Evolutionary conservation across 2,888 invertebrate species (phyloP), one percentile per base, ranked within the genome.

Genomic region (Phaedon cochleariae): DNA sequence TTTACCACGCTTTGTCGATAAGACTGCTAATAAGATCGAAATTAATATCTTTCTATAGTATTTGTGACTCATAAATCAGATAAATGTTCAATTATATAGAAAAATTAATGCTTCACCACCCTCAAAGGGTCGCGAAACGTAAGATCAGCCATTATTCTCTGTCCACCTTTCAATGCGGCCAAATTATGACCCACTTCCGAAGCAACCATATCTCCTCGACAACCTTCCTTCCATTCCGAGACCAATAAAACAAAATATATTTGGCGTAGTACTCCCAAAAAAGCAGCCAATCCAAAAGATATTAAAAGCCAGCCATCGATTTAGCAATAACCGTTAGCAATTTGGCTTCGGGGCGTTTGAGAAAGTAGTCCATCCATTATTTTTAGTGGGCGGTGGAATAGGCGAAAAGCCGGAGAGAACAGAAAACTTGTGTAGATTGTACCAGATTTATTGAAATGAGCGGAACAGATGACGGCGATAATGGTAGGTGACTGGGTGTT

Each of bases 381-480:
- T 68, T 70, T 70, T 68, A 68, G 68, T 70, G 53, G 65, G 70
- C 62, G 55, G 26, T 46, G 48, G 59, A 62, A 63, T 37, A 57
- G 65, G 59, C 62, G 57, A 22, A 61, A 60, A 63, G 52, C 60
- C 51, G 59, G 58, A 59, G 48, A 62, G 64, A 69, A 59, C 59
- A 60, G 67, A 67, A 67, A 65, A 62, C 63, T 67, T 65, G 70
- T 70, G 67, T 65, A 64, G 67, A 65, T 65, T 63, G 67, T 62
- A 62, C 62, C 64, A 71, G 70, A 73, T 73, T 73, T 73, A 73
- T 73, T 72, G 72, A 71, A 73, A 72, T 73, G 70, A 73, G 70
- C 64, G 59, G 49, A 64, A 60, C 72, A 73, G 73, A 69, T 73
- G 73, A 69, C 70, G 73, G 68, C 65, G 71, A 68, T 72, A 65